Evolutionary conservation across 2,888 invertebrate species (phyloP), one percentile per base, ranked within the genome.

Genomic region (Thumatha senex): DNA sequence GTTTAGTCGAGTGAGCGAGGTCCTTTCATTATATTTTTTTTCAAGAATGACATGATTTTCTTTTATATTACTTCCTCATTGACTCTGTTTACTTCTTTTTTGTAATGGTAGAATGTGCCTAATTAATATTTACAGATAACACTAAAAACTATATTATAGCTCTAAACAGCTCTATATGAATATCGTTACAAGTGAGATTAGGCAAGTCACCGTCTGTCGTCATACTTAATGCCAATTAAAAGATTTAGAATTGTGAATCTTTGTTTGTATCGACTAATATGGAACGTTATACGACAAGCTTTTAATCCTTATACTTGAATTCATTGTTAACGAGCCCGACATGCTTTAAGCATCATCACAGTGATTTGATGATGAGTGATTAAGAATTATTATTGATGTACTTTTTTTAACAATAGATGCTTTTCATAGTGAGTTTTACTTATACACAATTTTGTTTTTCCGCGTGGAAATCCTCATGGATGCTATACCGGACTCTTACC

Each of bases 191-290:
- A 70, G 76, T 56, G 69, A 73, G 84, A 88, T 89, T 89, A 84
- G 79, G 86, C 91, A 89, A 91, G 91, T 91, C 91, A 91, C 84
- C 68, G 79, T 80, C 84, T 89, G 83, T 89, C 89, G 88, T 84
- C 91, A 90, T 89, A 81, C 79, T 85, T 89, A 87, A 90, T 88
- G 89, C 91, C 91, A 90, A 91, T 91, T 91, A 91, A 90, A 91
- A 90, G 88, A 90, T 88, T 89, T 85, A 67, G 77, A 78, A 87
- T 87, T 85, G 84, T 84, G 85, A 79, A 86, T 90, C 89, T 89
- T 86, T 90, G 89, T 89, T 90, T 89, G 87, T 70, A 76, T 74
- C 81, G 77, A 84, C 80, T 89, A 84, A 87, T 86, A 80, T 84
- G 78, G 78, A 69, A 71, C 73, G 73, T 66, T 74, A 74, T 66